Evolutionary conservation across 2,113 vertebrate genomes (phyloP).

Genomic region (Podarcis muralis): DNA sequence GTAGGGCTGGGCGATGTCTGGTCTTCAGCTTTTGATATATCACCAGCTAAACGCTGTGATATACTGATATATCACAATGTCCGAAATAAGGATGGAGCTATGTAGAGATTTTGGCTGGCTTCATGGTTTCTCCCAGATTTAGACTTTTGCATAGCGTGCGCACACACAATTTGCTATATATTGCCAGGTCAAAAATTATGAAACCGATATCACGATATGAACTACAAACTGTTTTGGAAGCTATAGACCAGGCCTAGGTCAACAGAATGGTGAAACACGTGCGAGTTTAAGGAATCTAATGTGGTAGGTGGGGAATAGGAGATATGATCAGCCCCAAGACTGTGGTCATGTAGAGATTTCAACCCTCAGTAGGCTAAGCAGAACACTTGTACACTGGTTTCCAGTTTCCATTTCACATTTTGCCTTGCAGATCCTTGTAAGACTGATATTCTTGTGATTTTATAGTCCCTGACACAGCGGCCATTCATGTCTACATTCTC

Average conservation of each 20-base stretch:
- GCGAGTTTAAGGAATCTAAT: neutral
- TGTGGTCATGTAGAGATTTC: neutral
- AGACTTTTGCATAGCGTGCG: no score
- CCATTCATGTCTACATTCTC: neutral
- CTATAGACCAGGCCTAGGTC: neutral
- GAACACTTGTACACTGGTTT: neutral
- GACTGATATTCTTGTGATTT: neutral
- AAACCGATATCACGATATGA: no score
- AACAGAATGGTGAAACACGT: neutral
- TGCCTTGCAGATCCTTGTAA: neutral
- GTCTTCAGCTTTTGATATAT: no score
- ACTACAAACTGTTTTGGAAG: no score
- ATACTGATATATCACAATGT: no score
- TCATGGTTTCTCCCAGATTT: no score
- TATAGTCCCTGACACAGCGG: neutral
- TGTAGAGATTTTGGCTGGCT: no score
- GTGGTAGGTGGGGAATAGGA: neutral
- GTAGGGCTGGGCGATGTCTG: no score
- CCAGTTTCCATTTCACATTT: neutral
- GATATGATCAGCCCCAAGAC: neutral
- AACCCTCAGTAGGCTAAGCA: neutral
- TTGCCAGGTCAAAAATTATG: no score
- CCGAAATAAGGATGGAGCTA: no score
- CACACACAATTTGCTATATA: no score
- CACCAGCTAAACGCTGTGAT: no score